These are phyloP conservation scores for Diorhabda carinulata DNA, from an alignment of 1,140 invertebrate genomes.

Conservation along the genomic window DNA sequence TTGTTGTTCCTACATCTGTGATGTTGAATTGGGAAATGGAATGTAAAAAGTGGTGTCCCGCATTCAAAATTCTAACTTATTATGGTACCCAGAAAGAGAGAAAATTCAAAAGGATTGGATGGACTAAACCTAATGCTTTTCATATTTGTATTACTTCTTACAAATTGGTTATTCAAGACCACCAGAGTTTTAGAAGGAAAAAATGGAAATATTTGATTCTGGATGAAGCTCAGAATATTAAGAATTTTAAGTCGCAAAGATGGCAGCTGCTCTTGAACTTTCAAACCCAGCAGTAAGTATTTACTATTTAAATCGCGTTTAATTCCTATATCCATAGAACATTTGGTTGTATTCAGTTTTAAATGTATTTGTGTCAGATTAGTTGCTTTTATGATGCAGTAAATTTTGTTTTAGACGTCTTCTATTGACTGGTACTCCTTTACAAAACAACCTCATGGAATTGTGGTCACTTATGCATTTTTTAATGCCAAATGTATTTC, in stretches of 20 bases:
- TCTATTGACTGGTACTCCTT: slow-evolving; percentile 93
- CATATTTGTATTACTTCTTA: slow-evolving; percentile 99
- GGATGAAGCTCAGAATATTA: slow-evolving; percentile 99
- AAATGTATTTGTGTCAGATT: no score
- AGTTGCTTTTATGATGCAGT: no score
- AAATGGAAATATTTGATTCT: slow-evolving; percentile 99
- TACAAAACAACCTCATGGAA: slow-evolving; percentile 99
- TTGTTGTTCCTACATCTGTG: slow-evolving; percentile 99
- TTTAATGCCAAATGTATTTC: slow-evolving; percentile 98
- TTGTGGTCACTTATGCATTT: slow-evolving; percentile 99
- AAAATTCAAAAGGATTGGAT: slow-evolving; percentile 89
- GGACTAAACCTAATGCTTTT: slow-evolving; percentile 99
- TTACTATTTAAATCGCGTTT: not conserved
- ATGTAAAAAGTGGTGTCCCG: slow-evolving; percentile 99
- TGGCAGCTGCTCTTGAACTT: slow-evolving; percentile 98
- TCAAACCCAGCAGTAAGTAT: slow-evolving; percentile 78
- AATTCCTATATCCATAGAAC: not conserved
- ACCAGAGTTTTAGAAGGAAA: slow-evolving; percentile 94
- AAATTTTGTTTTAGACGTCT: slow-evolving; percentile 64
- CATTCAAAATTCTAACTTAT: slow-evolving; percentile 98
- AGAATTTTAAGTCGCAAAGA: slow-evolving; percentile 98
- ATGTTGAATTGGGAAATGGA: slow-evolving; percentile 99
- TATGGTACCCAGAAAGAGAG: slow-evolving; percentile 97
- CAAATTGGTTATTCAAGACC: slow-evolving; percentile 98
- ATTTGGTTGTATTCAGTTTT: no score